These are phyloP conservation scores for Acholoe squamosa DNA, from an alignment of 2,888 invertebrate species.

Conservation along the genomic window DNA sequence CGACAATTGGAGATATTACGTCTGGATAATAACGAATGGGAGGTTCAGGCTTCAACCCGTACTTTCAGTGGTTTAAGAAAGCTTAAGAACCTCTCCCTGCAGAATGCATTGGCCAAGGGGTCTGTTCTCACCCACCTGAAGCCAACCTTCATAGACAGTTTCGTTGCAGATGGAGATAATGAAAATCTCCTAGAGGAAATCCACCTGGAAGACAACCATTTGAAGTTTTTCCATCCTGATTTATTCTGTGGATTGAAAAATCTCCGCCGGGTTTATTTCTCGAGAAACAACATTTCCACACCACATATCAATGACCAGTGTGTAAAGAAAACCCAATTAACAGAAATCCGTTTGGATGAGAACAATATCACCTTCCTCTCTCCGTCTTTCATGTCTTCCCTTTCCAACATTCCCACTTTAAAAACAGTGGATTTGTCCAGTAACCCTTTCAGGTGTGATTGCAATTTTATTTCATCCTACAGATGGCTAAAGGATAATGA, in stretches of 20 bases:
- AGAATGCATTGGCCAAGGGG: background rate
- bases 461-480: background rate
- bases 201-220: slow-evolving; percentile 35
- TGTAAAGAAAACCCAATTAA: background rate
- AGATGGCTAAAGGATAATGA: background rate
- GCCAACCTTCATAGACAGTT: slow-evolving; percentile 22
- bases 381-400: background rate
- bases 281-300: slow-evolving; percentile 35
- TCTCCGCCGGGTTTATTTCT: slow-evolving; percentile 14
- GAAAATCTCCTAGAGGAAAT: slow-evolving; percentile 30
- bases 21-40: slow-evolving; percentile 5
- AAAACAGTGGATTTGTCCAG: background rate
- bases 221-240: background rate
- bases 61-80: background rate
- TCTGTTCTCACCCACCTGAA: background rate
- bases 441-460: slow-evolving; percentile 34
- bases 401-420: background rate
- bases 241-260: background rate
- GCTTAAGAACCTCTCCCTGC: slow-evolving; percentile 1
- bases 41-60: background rate
- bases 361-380: slow-evolving; percentile 35
- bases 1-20: background rate
- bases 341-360: background rate
- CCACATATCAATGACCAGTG: background rate
- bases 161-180: background rate